These are phyloP conservation scores for Falco punctatus DNA, from an alignment of 2,113 vertebrate genomes.

Conservation along the genomic window DNA sequence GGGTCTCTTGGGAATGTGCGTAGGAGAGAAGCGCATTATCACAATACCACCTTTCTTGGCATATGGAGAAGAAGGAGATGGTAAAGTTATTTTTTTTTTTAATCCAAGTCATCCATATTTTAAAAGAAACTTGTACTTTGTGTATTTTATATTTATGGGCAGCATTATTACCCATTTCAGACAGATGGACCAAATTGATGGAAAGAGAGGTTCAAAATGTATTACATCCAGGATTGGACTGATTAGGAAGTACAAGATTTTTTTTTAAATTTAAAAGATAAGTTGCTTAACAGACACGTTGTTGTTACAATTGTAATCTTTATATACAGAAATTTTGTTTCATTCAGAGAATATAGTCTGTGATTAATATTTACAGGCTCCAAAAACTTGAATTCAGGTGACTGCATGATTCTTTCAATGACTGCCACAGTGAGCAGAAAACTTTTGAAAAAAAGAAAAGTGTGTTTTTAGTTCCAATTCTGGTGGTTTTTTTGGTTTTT, in stretches of 20 bases:
- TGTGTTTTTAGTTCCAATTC: background rate
- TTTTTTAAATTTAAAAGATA: background rate
- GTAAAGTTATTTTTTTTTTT: slow-evolving; percentile 64
- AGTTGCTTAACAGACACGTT: background rate
- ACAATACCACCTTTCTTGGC: slow-evolving; percentile 93
- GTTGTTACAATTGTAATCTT: background rate
- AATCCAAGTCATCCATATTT: background rate
- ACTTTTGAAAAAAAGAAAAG: background rate
- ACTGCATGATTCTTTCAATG: background rate
- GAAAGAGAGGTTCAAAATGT: background rate
- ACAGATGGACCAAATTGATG: background rate
- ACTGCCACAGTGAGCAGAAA: background rate
- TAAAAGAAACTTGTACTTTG: background rate
- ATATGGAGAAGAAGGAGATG: slow-evolving; percentile 94
- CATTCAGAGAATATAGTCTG: background rate
- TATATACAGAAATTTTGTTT: background rate
- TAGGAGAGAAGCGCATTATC: slow-evolving; percentile 92
- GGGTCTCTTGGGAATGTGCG: slow-evolving; percentile 95
- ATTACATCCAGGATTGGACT: background rate
- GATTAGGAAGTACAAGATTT: background rate
- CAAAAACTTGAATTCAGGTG: background rate
- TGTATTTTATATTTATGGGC: background rate
- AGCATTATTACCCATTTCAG: background rate
- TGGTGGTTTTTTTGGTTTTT: background rate
- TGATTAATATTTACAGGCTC: background rate